A percentile compares a stretch with the other conserved stretches of the same genome.
phyloP scores from a whole-genome alignment of 2,797 vertebrate genomes.

The Sciaenops ocellatus region DNA sequence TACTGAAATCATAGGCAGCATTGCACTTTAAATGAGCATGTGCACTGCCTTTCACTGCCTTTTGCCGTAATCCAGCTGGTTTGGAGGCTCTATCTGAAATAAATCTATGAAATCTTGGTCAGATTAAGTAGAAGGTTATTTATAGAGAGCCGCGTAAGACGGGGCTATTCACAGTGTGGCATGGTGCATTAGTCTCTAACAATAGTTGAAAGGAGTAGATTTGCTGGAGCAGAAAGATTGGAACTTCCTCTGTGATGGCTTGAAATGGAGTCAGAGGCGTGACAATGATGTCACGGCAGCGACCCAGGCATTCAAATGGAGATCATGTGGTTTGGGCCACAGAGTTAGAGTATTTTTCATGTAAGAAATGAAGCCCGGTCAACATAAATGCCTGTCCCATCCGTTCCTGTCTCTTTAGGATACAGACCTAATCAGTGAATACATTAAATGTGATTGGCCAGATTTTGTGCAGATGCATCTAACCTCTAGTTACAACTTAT shows the following conservation, averaged over 20 bases:
- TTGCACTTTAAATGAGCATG: not conserved
- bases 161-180: slow-evolving; percentile 57
- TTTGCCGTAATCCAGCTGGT: slow-evolving; percentile 39
- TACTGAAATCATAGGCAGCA: not conserved
- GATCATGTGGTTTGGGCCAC: slow-evolving; percentile 51
- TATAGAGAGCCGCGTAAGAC: slow-evolving; percentile 51
- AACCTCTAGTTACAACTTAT: slow-evolving; percentile 50
- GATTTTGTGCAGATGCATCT: slow-evolving; percentile 57
- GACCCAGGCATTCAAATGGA: slow-evolving; percentile 32
- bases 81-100: slow-evolving; percentile 52
- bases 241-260: slow-evolving; percentile 48
- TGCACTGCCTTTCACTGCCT: slow-evolving; percentile 4
- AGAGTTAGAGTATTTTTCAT: slow-evolving; percentile 53
- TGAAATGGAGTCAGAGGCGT: slow-evolving; percentile 50
- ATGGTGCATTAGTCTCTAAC: slow-evolving; percentile 68
- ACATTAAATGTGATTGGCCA: slow-evolving; percentile 69
- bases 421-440: slow-evolving; percentile 64
- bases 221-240: slow-evolving; percentile 61
- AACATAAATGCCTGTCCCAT: slow-evolving; percentile 46
- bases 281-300: slow-evolving; percentile 39
- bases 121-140: slow-evolving; percentile 60
- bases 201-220: slow-evolving; percentile 68
- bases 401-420: slow-evolving; percentile 55
- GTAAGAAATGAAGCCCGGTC: slow-evolving; percentile 52
- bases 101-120: slow-evolving; percentile 61